Evolutionary conservation across 2,888 invertebrate species (phyloP).

Genomic region (Pammene fasciana): DNA sequence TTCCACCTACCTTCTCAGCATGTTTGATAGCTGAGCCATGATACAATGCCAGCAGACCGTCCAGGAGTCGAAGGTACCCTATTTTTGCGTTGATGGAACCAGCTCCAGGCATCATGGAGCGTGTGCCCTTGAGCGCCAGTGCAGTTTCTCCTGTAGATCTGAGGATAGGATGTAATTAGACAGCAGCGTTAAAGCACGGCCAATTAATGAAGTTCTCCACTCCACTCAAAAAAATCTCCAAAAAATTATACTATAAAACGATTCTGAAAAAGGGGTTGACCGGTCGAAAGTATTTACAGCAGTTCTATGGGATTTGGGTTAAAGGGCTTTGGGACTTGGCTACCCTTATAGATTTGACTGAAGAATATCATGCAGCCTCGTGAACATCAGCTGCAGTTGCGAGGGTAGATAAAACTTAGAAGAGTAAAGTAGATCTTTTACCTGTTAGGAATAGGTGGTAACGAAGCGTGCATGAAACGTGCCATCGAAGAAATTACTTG

Average conservation of each 20-base stretch:
- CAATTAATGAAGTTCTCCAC: too few relatives aligned
- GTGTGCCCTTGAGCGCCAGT: conserved; percentile 68
- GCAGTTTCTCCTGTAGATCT: conserved; percentile 72
- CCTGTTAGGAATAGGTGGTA: conserved; percentile 69
- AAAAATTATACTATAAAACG: too few relatives aligned
- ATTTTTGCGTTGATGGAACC: conserved; percentile 73
- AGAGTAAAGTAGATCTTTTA: conserved; percentile 48
- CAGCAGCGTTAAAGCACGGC: too few relatives aligned
- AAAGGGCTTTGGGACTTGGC: too few relatives aligned
- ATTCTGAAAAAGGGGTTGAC: too few relatives aligned
- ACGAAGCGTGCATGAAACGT: conserved; percentile 73
- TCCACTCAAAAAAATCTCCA: too few relatives aligned
- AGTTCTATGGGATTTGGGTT: too few relatives aligned
- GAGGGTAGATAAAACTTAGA: too few relatives aligned
- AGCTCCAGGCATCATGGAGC: conserved; percentile 76
- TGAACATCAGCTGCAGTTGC: too few relatives aligned
- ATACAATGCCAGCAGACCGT: conserved; percentile 86
- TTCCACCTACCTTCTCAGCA: conserved; percentile 72
- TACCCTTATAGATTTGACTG: too few relatives aligned
- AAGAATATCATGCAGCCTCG: too few relatives aligned
- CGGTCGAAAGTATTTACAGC: too few relatives aligned
- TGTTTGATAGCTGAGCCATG: conserved; percentile 87
- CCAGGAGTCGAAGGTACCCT: conserved; percentile 85
- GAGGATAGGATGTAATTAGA: background rate
- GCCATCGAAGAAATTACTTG: conserved; percentile 82